Evolutionary conservation across 2,113 vertebrate species (phyloP).

Genomic region (Willisornis vidua): DNA sequence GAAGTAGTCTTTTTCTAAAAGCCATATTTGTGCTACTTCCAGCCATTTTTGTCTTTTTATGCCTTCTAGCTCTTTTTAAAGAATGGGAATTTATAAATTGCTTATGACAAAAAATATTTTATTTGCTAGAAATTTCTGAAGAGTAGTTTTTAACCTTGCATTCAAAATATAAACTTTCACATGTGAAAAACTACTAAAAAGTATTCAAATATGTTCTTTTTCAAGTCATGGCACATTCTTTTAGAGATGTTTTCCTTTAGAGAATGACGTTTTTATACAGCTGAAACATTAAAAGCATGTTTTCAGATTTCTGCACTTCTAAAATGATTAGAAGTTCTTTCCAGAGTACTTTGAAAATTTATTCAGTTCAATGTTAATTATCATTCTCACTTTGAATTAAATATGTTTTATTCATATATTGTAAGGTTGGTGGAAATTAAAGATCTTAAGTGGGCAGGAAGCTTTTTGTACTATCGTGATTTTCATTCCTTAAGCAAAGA

Average conservation of each 20-base stretch:
- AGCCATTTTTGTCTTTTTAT: neutral
- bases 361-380: neutral
- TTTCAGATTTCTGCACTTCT: neutral
- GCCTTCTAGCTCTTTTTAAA: neutral
- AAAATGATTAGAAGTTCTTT: neutral
- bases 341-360: neutral
- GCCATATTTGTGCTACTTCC: accelerated
- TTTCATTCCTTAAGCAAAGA: neutral
- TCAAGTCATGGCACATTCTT: neutral
- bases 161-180: neutral
- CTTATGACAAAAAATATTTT: neutral
- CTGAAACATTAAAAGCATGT: neutral
- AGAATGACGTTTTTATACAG: neutral
- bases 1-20: neutral
- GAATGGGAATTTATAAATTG: neutral
- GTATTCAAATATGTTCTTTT: neutral
- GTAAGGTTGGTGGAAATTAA: neutral
- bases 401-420: neutral
- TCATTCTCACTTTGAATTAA: neutral
- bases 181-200: neutral
- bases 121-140: neutral
- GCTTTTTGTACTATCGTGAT: neutral
- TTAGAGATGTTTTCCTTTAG: neutral
- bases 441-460: neutral
- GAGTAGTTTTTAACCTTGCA: neutral